Evolutionary conservation across 23 tunicate species (phyloP), one percentile per base, ranked within the genome.

Genomic region (Aplidium turbinatum): DNA sequence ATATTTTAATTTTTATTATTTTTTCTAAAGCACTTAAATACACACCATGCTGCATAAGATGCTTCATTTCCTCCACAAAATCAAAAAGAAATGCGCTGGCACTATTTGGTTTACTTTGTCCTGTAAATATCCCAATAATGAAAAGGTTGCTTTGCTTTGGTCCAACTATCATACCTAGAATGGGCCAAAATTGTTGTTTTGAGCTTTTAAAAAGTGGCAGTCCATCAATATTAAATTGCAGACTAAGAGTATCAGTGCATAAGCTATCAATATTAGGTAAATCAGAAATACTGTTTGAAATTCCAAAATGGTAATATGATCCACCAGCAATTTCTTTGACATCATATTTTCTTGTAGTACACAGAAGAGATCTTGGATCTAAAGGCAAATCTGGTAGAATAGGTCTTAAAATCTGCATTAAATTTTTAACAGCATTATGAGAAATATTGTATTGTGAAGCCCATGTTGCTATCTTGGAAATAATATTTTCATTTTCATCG

Each of bases 221-320:
- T 13, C 85, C 85, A 69, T 68, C 85, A 47, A 80, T 57, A 57
- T 80, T 80, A 33, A 80, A 28, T 29, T 80, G 77, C 65, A 78
- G 50, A 34, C 28, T 48, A 4, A 78, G 34, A 28, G 7, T 22
- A 60, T 60, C 7, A n/a, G n/a, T n/a, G n/a, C n/a, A n/a, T 5
- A 11, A 29, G 38, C 27, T 4, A 7, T 7, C 3, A 25, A 2
- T 4, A 2, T 47, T 13, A 30, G 40, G 21, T 21, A 38, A 31
- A 19, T 46, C 45, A n/a, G 21, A 33, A 42, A 70, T 57, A 69
- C 47, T 7, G 1, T 70, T 57, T 6, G 47, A 39, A 19, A 80
- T 40, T 1, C 77, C 85, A 51, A 80, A 69, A 28, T 80, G 69
- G 39, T 55, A 45, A 55, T 80, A 80, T 18, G 35, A 11, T 35